Conservation (phyloP, 2,797 vertebrate genomes). For the Sebastes minor region DNA sequence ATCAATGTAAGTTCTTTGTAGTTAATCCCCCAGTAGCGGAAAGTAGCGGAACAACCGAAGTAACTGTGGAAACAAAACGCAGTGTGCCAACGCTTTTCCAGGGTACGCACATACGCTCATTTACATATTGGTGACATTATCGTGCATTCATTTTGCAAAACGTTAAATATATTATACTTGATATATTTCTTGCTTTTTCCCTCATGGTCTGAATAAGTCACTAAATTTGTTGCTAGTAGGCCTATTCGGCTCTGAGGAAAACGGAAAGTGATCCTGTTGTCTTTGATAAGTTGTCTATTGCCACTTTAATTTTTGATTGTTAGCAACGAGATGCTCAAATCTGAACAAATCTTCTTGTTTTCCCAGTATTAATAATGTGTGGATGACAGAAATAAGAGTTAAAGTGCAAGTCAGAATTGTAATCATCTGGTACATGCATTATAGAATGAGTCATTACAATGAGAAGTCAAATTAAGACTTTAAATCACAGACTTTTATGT, state of each 20-base stretch:
- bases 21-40: background rate
- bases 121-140: background rate
- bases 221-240: too few species aligned
- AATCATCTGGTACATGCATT: background rate
- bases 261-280: too few species aligned
- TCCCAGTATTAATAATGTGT: background rate
- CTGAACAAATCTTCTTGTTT: background rate
- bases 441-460: background rate
- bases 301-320: background rate
- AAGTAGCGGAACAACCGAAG: background rate
- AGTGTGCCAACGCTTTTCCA: background rate
- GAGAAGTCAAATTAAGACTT: background rate
- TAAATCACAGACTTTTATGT: background rate
- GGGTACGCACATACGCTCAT: too few species aligned
- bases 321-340: background rate
- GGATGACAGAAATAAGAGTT: background rate
- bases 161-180: background rate
- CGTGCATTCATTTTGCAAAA: background rate
- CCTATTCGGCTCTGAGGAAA: too few species aligned
- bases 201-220: background rate
- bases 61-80: background rate
- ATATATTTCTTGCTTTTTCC: background rate
- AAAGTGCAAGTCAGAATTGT: background rate
- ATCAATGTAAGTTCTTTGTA: background rate
- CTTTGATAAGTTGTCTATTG: too few species aligned